A percentile compares a stretch with the other conserved stretches of the same genome.
Evolutionary conservation across 2,113 vertebrate genomes (phyloP).

Genomic region (Sorex fumeus): DNA sequence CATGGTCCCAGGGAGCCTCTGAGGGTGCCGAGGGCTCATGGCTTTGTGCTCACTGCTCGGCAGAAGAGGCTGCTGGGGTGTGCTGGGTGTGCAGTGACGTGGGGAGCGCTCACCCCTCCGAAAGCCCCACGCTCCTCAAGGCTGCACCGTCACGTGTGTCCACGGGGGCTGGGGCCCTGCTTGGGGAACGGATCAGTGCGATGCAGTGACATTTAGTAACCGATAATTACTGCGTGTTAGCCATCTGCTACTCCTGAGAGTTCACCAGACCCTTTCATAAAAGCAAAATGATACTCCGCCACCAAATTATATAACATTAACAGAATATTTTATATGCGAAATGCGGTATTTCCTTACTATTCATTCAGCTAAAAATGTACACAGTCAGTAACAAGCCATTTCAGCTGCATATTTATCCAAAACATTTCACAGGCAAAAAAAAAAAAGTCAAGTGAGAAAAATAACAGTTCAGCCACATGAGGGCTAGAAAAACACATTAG

Average conservation of each 20-base stretch:
- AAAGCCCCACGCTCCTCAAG: not conserved
- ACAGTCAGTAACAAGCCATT: conserved; percentile 85
- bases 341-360: conserved; percentile 84
- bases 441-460: conserved; percentile 85
- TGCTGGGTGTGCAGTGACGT: too few species aligned
- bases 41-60: too few species aligned
- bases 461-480: conserved; percentile 83
- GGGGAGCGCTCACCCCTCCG: too few species aligned
- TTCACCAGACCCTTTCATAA: conserved; percentile 85
- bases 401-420: conserved; percentile 86
- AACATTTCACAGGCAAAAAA: conserved; percentile 84
- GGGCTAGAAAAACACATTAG: conserved; percentile 82
- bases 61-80: too few species aligned
- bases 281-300: conserved; percentile 85
- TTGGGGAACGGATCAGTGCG: conserved; percentile 77
- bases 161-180: conserved; percentile 58
- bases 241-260: conserved; percentile 83
- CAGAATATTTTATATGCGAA: conserved; percentile 85
- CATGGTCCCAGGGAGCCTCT: too few species aligned
- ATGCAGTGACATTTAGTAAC: conserved; percentile 85
- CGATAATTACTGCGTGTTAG: conserved; percentile 83
- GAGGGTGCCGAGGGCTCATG: too few species aligned
- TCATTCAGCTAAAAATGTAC: conserved; percentile 85
- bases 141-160: not conserved
- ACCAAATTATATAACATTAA: conserved; percentile 86